Evolutionary conservation across 1,140 invertebrate genomes (phyloP).

Genomic region (Littorina saxatilis): DNA sequence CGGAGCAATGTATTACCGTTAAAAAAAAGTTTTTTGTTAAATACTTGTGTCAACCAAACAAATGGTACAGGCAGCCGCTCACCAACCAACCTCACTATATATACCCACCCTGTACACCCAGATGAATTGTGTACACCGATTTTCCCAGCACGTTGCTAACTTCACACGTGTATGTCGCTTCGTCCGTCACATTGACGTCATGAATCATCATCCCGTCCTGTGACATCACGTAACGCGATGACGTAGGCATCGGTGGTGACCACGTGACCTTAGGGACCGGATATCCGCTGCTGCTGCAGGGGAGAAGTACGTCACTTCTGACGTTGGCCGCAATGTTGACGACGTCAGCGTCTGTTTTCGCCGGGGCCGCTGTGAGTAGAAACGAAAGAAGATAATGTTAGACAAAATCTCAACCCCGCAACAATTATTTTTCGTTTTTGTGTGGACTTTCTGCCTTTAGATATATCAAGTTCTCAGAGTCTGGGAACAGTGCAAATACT

Average conservation of each 20-base stretch:
- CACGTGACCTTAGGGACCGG: slow-evolving; percentile 12
- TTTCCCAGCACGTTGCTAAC: slow-evolving; percentile 3
- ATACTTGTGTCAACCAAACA: no score
- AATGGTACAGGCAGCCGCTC: no score
- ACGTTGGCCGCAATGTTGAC: neutral
- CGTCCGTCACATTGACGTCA: neutral
- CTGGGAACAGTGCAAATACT: neutral
- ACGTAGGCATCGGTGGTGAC: neutral
- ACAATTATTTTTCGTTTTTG: neutral
- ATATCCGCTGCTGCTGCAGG: neutral
- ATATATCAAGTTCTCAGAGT: no score
- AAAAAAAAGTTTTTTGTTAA: no score
- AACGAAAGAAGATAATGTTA: neutral
- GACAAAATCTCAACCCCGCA: neutral
- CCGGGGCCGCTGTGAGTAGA: neutral
- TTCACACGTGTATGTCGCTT: neutral
- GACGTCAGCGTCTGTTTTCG: neutral
- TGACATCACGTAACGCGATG: neutral
- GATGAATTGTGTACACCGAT: no score
- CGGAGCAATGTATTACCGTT: no score
- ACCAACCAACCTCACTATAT: no score
- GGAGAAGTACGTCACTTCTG: neutral
- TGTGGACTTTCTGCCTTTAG: no score
- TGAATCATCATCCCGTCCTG: neutral
- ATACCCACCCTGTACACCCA: neutral